Percentiles rank a stretch among this genome's conserved stretches.
Evolutionary conservation across 2,797 vertebrate genomes (phyloP).

Genomic region (Poecilia gillii): DNA sequence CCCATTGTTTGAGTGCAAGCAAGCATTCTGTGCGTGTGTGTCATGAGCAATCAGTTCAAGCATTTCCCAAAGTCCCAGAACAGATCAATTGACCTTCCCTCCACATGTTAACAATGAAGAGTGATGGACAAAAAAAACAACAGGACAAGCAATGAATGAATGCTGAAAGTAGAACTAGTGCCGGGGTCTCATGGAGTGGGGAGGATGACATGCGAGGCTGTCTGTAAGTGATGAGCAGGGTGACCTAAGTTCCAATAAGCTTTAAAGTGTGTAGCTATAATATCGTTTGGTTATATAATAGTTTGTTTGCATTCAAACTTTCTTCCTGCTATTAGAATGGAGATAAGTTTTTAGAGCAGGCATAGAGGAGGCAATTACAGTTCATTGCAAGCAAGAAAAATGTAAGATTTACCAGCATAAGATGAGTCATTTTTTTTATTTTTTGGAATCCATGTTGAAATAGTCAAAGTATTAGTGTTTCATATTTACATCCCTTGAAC

Average conservation of each 20-base stretch:
- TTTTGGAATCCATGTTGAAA: not conserved
- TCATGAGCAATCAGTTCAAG: conserved; percentile 69
- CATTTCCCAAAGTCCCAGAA: conserved; percentile 71
- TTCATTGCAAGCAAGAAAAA: not conserved
- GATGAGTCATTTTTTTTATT: not conserved
- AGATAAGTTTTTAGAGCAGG: not conserved
- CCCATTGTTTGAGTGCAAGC: conserved; percentile 42
- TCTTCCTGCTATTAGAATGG: not conserved
- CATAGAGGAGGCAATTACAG: not conserved
- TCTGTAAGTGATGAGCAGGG: not conserved
- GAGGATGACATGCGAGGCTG: conserved; percentile 44
- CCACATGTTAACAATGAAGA: conserved; percentile 69
- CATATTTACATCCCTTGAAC: not conserved
- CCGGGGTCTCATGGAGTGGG: conserved; percentile 2
- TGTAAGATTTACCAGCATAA: not conserved
- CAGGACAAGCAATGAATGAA: conserved; percentile 19
- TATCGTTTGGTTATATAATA: not conserved
- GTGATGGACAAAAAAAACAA: conserved; percentile 59
- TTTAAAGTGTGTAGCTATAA: not conserved
- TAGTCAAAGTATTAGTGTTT: not conserved
- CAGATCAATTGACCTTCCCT: conserved; percentile 75
- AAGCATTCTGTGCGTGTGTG: conserved; percentile 31
- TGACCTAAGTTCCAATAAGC: not conserved
- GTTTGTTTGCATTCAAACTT: not conserved
- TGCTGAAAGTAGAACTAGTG: conserved; percentile 23